phyloP scores from a whole-genome alignment of 2,113 vertebrate species.

The Syrmaticus mikado region DNA sequence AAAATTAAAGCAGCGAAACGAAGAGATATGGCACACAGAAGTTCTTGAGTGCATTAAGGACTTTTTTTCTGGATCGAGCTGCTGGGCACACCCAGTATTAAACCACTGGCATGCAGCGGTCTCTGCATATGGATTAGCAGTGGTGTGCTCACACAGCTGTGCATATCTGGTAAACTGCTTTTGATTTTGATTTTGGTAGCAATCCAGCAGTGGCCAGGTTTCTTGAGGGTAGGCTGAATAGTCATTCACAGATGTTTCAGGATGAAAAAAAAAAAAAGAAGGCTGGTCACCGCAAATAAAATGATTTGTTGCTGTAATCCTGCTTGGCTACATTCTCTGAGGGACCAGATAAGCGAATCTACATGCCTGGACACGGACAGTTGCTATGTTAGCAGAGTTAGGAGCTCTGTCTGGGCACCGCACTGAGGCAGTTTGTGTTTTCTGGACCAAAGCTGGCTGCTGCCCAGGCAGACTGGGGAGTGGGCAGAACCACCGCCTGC shows the following conservation, averaged over 20 bases:
- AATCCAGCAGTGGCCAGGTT: conserved; percentile 33
- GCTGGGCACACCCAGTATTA: background rate
- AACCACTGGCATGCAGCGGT: background rate
- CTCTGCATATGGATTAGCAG: background rate
- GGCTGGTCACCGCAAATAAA: background rate
- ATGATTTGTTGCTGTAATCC: background rate
- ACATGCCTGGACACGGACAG: background rate
- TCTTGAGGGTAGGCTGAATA: background rate
- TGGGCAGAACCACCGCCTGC: accelerated
- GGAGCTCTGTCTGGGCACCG: background rate
- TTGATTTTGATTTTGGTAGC: conserved; percentile 22
- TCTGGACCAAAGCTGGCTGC: background rate
- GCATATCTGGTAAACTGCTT: background rate
- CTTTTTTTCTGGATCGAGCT: background rate
- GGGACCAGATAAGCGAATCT: accelerated
- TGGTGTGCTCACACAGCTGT: background rate
- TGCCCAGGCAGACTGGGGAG: accelerated
- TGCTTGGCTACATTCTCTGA: background rate
- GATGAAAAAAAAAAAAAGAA: background rate
- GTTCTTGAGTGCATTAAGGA: background rate
- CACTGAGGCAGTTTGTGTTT: background rate
- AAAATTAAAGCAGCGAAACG: background rate
- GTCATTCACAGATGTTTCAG: conserved; percentile 19
- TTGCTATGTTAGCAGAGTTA: accelerated
- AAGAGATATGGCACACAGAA: background rate